Evolutionary conservation across 2,888 invertebrate genomes (phyloP).

Genomic region (Conops quadrifasciatus): DNA sequence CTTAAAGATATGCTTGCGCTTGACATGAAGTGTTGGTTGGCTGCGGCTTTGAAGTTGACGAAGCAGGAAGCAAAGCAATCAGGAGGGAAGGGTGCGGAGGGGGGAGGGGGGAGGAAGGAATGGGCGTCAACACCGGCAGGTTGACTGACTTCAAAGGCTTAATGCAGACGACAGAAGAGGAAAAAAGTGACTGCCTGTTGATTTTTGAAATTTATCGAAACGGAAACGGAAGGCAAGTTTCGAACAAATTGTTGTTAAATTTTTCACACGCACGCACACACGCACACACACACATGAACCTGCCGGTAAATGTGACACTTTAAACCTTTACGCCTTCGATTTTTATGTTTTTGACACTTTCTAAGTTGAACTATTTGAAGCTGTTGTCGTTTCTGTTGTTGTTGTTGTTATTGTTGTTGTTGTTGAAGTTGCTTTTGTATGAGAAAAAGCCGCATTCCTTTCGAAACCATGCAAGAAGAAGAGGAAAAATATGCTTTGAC

Average conservation of each 20-base stretch:
- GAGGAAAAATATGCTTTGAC: too few relatives aligned
- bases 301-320: too few relatives aligned
- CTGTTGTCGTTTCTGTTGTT: neutral
- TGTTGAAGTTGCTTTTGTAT: slow-evolving; percentile 1
- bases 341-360: too few relatives aligned
- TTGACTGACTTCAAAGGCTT: slow-evolving; percentile 24
- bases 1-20: too few relatives aligned
- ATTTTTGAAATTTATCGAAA: slow-evolving; percentile 34
- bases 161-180: neutral
- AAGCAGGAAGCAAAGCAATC: too few relatives aligned
- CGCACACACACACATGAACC: slow-evolving; percentile 41
- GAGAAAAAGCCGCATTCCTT: neutral
- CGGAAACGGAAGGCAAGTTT: slow-evolving; percentile 40
- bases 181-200: slow-evolving; percentile 38
- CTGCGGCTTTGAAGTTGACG: slow-evolving; percentile 22
- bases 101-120: too few relatives aligned
- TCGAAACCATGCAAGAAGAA: too few relatives aligned
- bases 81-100: too few relatives aligned
- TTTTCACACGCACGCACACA: slow-evolving; percentile 25
- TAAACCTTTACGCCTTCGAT: too few relatives aligned
- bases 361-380: too few relatives aligned
- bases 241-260: slow-evolving; percentile 13
- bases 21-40: neutral
- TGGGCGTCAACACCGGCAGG: too few relatives aligned
- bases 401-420: neutral